Base-by-base conservation (phyloP, 30 jellyfish, hydroid and myxozoan genomes). In the Pseudorhiza aurosa region DNA sequence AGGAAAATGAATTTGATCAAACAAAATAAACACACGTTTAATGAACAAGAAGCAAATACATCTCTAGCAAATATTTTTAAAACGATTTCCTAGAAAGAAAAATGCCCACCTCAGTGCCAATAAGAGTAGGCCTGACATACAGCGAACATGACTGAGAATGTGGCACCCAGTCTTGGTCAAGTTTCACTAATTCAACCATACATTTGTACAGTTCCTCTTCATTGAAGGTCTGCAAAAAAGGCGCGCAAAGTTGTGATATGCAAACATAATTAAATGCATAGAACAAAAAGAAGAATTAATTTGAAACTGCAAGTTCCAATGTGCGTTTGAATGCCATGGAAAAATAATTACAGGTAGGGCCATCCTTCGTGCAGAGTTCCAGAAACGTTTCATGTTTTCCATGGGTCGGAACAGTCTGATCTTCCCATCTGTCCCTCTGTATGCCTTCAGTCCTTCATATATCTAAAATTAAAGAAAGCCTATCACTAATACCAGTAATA, bases 81-180 rank as follows among this genome's bases (percentile, higher is more conserved):
- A n/a, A n/a, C n/a, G n/a, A n/a, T n/a, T n/a, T n/a, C n/a, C n/a
- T n/a, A n/a, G n/a, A n/a, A n/a, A n/a, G 43, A 11, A 40, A 0
- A 68, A 47, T 47, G 25, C 58, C 27, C 8, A 85, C 98, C 96
- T 92, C 98, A 9, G 98, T 92, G 72, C 94, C 80, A 25, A 92
- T 85, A 37, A 92, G 63, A 15, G 96, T 33, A 42, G 98, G 98
- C 64, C 98, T 44, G 39, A 92, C 68, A 56, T 92, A 92, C 9
- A 92, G 87, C 0, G 98, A 92, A 58, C 93, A 71, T 15, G 77
- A 46, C 32, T 85, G 95, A 14, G 96, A 70, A 18, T 79, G 93
- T 3, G 98, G 98, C 58, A 85, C 83, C 98, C 98, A 92, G 42
- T 82, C 96, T 63, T 85, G 88, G 43, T 92, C 98, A 26, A 92